Evolutionary conservation across 2,888 invertebrate species (phyloP).

Genomic region (Chromoteleia sp.): DNA sequence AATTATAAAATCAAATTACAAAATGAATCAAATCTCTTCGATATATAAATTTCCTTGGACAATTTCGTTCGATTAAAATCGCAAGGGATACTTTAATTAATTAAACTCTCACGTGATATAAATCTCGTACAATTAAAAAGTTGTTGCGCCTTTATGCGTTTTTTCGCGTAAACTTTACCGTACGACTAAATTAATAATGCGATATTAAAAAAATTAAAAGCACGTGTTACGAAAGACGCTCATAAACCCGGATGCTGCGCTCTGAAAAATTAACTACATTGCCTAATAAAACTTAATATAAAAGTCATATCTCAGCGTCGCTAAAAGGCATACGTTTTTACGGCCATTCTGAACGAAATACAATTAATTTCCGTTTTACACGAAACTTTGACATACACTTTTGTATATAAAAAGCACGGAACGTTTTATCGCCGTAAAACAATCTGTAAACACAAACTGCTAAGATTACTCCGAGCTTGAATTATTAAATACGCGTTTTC

Average conservation of each 20-base stretch:
- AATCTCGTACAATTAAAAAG: too few relatives aligned
- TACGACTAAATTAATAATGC: background rate
- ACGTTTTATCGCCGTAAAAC: background rate
- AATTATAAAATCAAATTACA: too few relatives aligned
- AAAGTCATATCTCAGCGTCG: background rate
- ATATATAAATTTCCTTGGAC: too few relatives aligned
- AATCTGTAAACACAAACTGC: background rate
- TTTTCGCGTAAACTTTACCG: too few relatives aligned
- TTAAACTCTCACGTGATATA: too few relatives aligned
- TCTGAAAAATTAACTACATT: constrained; percentile 14
- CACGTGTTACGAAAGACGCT: constrained; percentile 11
- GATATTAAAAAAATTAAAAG: constrained; percentile 22
- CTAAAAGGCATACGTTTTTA: constrained; percentile 4
- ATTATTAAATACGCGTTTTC: constrained; percentile 8
- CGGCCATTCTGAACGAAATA: background rate
- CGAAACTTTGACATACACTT: background rate
- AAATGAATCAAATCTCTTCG: too few relatives aligned
- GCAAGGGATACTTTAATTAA: too few relatives aligned
- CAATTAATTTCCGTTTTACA: constrained; percentile 4
- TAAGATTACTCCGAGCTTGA: background rate
- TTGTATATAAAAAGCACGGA: background rate
- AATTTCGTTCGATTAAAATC: too few relatives aligned
- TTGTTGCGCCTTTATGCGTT: too few relatives aligned
- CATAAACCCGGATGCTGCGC: constrained; percentile 5
- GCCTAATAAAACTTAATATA: constrained; percentile 19